phyloP scores from a whole-genome alignment of 2,113 vertebrate species.

The Vidua chalybeata region DNA sequence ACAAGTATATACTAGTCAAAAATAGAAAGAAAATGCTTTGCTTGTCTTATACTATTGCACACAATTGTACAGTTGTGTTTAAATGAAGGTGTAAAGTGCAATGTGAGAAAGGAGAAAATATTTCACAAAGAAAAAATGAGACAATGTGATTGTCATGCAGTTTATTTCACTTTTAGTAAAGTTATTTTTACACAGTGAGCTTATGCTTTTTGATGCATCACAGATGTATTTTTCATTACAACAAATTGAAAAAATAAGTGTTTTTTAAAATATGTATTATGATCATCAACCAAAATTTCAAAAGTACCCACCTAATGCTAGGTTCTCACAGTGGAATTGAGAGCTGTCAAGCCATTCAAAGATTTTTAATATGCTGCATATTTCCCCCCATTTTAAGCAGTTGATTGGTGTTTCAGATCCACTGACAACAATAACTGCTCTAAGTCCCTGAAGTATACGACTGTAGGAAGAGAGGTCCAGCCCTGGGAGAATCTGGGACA shows the following conservation, averaged over 20 bases:
- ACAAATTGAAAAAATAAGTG: neutral
- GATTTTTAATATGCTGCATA: neutral
- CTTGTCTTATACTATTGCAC: neutral
- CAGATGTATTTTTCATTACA: neutral
- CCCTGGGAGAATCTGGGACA: constrained; percentile 58
- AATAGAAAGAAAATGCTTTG: neutral
- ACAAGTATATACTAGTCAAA: neutral
- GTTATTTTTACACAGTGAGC: neutral
- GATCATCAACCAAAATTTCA: neutral
- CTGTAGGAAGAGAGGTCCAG: constrained; percentile 24
- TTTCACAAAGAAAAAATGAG: too few species aligned
- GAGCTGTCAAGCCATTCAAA: neutral
- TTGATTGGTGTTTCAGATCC: neutral
- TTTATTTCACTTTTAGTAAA: neutral
- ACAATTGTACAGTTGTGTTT: neutral
- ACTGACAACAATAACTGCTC: constrained; percentile 16
- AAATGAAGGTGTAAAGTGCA: neutral
- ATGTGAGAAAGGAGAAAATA: neutral
- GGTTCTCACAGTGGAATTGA: neutral
- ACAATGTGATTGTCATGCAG: neutral
- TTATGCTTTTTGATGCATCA: neutral
- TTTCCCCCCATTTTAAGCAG: neutral
- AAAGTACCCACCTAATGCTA: neutral
- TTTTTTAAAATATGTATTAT: neutral
- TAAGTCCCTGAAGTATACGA: neutral